Evolutionary conservation across 2,888 invertebrate genomes (phyloP), one percentile per base, ranked within the genome.

Genomic region (Drosophila trichaetosa): DNA sequence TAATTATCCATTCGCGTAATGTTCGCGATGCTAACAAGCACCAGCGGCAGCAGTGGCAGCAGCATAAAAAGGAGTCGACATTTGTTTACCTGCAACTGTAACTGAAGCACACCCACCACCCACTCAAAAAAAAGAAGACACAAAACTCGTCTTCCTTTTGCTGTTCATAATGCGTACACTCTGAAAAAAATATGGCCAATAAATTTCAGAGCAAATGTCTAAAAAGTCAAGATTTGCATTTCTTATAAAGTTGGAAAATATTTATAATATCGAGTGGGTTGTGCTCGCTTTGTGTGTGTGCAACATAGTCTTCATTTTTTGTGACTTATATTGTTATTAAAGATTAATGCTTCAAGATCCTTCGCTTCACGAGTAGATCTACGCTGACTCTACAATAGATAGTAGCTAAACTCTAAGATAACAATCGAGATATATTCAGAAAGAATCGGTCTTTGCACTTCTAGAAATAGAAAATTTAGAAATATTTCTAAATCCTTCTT

Each of bases 1-100:
- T 92, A 92, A 92, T 92, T 92, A 92, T 92, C 91, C 90, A 85
- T 89, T 85, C 85, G 76, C 86, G 66, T 80, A 81, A 90, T 91
- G 92, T 91, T 85, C 81, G 82, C 82, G 69, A 71, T 81, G 79
- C 75, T 75, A 84, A 85, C 87, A 85, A 78, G 69, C 56, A 69
- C 51, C 65, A 59, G 33, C 8, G 51, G 57, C 46, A 24, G 7
- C 21, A 27, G 49, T 2, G 10, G 49, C 29, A 11, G 49, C 29
- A 29, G 49, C 29, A 46, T 29, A 6, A 42, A 31, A 57, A 52
- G 46, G 66, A 59, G 69, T 69, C 66, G 49, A 59, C 56, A 63
- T 76, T 53, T 73, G 58, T 60, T 58, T 79, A 65, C 67, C 87
- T 65, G 60, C 21, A 56, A 48, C 53, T 54, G 66, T 36, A 27